Conservation (phyloP, 2,888 invertebrate genomes). For the Drosophila percnosoma region DNA sequence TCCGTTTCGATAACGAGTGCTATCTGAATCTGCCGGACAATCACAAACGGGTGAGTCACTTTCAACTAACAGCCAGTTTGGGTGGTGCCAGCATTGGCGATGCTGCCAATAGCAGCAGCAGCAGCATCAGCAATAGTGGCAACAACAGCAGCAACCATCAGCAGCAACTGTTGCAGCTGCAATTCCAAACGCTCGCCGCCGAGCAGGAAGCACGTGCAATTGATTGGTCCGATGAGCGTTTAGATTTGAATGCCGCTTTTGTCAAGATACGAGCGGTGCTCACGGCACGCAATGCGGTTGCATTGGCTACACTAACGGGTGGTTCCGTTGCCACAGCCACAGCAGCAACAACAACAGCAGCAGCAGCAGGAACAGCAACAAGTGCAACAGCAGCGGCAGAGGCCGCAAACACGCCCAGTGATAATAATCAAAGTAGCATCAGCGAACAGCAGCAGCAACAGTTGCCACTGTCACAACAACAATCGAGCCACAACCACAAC, state of each 20-base stretch:
- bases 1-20: slow-evolving; percentile 99
- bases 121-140: slow-evolving; percentile 38
- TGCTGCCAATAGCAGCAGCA: slow-evolving; percentile 38
- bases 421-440: slow-evolving; percentile 16
- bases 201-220: slow-evolving; percentile 81
- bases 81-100: slow-evolving; percentile 42
- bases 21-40: slow-evolving; percentile 98
- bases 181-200: slow-evolving; percentile 71
- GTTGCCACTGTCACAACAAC: slow-evolving; percentile 59
- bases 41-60: slow-evolving; percentile 97
- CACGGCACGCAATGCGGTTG: slow-evolving; percentile 77
- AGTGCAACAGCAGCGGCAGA: slow-evolving; percentile 28
- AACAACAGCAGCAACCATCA: slow-evolving; percentile 48
- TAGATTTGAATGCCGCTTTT: slow-evolving; percentile 81
- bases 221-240: slow-evolving; percentile 80
- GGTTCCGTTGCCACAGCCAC: slow-evolving; percentile 22
- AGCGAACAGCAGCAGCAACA: slow-evolving; percentile 30
- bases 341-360: slow-evolving; percentile 23
- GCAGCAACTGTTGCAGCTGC: slow-evolving; percentile 70
- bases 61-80: slow-evolving; percentile 70
- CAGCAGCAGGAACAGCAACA: slow-evolving; percentile 39
- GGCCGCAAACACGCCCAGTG: slow-evolving; percentile 13
- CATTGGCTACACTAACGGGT: slow-evolving; percentile 49
- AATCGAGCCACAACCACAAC: slow-evolving; percentile 25
- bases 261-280: slow-evolving; percentile 80